These are phyloP conservation scores for Eutolmus rufibarbis DNA, from an alignment of 2,888 invertebrate genomes.

Conservation along the genomic window DNA sequence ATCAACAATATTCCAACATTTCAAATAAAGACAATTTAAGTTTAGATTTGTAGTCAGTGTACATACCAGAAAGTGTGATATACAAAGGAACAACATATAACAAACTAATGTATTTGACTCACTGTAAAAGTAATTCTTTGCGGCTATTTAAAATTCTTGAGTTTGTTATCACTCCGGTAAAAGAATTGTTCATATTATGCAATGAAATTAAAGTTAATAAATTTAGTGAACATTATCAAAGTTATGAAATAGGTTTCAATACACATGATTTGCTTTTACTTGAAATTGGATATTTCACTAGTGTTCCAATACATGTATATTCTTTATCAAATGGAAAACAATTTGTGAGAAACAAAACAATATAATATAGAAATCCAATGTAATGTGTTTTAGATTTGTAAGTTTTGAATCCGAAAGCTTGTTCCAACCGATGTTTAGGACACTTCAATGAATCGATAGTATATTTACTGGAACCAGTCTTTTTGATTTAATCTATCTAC, in stretches of 20 bases:
- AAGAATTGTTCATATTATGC: slow-evolving; percentile 3
- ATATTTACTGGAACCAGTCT: no score
- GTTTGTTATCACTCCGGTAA: not conserved
- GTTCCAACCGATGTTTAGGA: no score
- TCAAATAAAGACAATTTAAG: not conserved
- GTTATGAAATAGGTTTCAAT: slow-evolving; percentile 10
- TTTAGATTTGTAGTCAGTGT: not conserved
- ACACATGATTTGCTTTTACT: not conserved
- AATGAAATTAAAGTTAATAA: not conserved
- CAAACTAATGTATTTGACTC: not conserved
- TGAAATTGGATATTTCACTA: not conserved
- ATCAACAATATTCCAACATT: not conserved
- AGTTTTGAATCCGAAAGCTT: no score
- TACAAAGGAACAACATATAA: slow-evolving; percentile 1
- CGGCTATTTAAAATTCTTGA: slow-evolving; percentile 23
- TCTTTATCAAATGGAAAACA: slow-evolving; percentile 5
- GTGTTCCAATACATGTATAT: slow-evolving; percentile 22
- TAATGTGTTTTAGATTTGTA: no score
- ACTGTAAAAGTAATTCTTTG: not conserved
- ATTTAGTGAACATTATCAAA: slow-evolving; percentile 29
- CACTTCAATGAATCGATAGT: no score
- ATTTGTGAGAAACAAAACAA: slow-evolving; percentile 6
- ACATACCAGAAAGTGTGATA: not conserved
- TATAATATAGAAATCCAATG: not conserved
- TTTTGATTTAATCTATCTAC: no score